A percentile compares a stretch with the other conserved stretches of the same genome.
Conservation (phyloP, 92 coral and sea anemone species). For the Parazoanthus darwini region DNA sequence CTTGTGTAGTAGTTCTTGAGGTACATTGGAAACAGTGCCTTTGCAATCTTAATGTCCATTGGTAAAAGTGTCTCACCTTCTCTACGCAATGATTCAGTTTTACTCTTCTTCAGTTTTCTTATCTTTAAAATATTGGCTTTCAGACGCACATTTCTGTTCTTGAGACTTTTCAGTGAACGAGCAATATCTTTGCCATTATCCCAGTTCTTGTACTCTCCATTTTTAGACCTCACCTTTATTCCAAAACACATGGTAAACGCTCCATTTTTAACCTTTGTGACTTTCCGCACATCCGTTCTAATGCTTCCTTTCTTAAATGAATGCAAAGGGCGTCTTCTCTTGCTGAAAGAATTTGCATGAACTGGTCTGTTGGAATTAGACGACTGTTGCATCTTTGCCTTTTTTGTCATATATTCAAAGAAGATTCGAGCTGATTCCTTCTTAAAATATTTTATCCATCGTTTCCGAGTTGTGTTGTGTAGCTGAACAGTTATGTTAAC, state of each 20-base stretch:
- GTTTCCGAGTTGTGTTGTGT: constrained; percentile 36
- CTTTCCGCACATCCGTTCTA: constrained; percentile 1
- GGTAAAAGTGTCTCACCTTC: constrained; percentile 35
- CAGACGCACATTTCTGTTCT: constrained; percentile 46
- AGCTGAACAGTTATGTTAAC: constrained; percentile 75
- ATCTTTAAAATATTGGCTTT: constrained; percentile 57
- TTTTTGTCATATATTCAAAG: constrained; percentile 47
- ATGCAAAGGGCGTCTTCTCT: constrained; percentile 30
- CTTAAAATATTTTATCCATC: constrained; percentile 66
- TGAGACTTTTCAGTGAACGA: constrained; percentile 51
- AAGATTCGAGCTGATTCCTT: constrained; percentile 65
- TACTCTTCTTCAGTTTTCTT: constrained; percentile 31
- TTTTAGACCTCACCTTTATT: constrained; percentile 55
- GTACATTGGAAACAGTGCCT: constrained; percentile 63
- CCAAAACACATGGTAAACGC: constrained; percentile 55
- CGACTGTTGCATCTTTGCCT: constrained; percentile 37
- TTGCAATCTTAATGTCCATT: constrained; percentile 45
- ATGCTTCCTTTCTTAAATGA: constrained; percentile 31
- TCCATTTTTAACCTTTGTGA: constrained; percentile 21
- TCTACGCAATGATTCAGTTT: constrained; percentile 8
- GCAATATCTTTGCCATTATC: constrained; percentile 51
- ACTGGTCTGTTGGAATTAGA: constrained; percentile 43
- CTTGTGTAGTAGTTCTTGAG: constrained; percentile 65
- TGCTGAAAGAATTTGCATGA: constrained; percentile 16
- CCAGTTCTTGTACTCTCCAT: constrained; percentile 42